Evolutionary conservation across 37 sponge, comb jelly and placozoan genomes (phyloP), one percentile per base, ranked within the genome.

Genomic region (Beroe ovata): DNA sequence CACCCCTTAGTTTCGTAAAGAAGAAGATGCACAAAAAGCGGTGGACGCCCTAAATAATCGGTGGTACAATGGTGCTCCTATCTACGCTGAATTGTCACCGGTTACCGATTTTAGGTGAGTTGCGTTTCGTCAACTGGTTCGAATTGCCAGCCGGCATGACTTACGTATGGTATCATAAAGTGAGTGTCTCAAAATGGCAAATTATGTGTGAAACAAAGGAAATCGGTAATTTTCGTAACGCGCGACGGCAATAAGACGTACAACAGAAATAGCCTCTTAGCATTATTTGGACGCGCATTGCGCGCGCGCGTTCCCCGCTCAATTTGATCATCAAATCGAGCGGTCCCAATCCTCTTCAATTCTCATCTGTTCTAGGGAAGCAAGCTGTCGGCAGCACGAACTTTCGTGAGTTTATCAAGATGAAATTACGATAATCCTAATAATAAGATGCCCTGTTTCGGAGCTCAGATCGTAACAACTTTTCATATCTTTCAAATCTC

Each of bases 61-160:
- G 16, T 97, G 99, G 99, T 97, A 90, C 91, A 93, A 95, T 36
- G 95, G 97, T 36, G 26, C 84, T 29, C 99, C 99, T 3, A 97
- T 97, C 33, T 93, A 93, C 29, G 93, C 96, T 20, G 99, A 97
- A 88, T 92, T 97, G 34, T 97, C 99, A 71, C 99, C 99, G 6
- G 99, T 97, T 18, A 97, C 99, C 28, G 99, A 97, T 92, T 97
- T 97, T 91, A 77, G 84, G 84, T 77, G 2, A 29, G 71, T 69
- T 88, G 20, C 16, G 54, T 47, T 47, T 28, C n/a, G n/a, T n/a
- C n/a, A n/a, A n/a, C n/a, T n/a, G n/a, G n/a, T 64, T 21, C 21
- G 19, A 64, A n/a, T n/a, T n/a, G n/a, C n/a, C n/a, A n/a, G n/a
- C n/a, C n/a, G n/a, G n/a, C n/a, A n/a, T n/a, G n/a, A n/a, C n/a